phyloP scores from a whole-genome alignment of 2,888 invertebrate genomes.

The Hipparchia sbordonii region DNA sequence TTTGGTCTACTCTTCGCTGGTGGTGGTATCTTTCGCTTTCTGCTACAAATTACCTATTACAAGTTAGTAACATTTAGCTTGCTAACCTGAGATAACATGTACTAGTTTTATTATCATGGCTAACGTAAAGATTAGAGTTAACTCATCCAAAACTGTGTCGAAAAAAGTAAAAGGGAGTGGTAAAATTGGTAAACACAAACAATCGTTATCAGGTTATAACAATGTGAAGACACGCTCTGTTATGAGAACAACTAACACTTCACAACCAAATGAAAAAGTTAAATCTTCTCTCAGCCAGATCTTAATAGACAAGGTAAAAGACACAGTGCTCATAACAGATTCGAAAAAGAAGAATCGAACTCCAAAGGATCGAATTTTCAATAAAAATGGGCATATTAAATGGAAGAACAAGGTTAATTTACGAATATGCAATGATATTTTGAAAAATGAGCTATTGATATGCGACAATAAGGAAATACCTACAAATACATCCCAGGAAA shows the following conservation, averaged over 20 bases:
- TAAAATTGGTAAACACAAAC: slow-evolving; percentile 53
- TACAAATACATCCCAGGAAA: slow-evolving; percentile 34
- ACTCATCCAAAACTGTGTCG: slow-evolving; percentile 59
- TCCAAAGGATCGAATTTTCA: slow-evolving; percentile 40
- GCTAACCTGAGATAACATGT: slow-evolving; percentile 59
- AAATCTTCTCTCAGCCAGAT: slow-evolving; percentile 40
- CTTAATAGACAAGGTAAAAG: slow-evolving; percentile 28
- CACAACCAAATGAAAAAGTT: slow-evolving; percentile 50
- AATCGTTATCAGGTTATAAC: slow-evolving; percentile 57
- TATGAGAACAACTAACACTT: slow-evolving; percentile 42
- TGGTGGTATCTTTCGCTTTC: slow-evolving; percentile 60
- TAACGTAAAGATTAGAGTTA: slow-evolving; percentile 69
- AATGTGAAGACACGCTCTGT: slow-evolving; percentile 43
- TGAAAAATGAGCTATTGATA: slow-evolving; percentile 68
- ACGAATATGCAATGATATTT: slow-evolving; percentile 59
- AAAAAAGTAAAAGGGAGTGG: slow-evolving; percentile 50
- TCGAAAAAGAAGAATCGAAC: slow-evolving; percentile 34
- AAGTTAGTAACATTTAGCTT: slow-evolving; percentile 54
- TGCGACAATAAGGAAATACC: slow-evolving; percentile 43
- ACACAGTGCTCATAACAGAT: slow-evolving; percentile 37
- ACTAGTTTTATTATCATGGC: slow-evolving; percentile 58
- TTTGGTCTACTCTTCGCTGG: slow-evolving; percentile 54
- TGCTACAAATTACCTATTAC: slow-evolving; percentile 42
- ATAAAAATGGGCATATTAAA: slow-evolving; percentile 53
- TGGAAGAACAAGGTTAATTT: slow-evolving; percentile 51